Evolutionary conservation across 2,113 vertebrate species (phyloP).

Genomic region (Myiozetetes cayanensis): DNA sequence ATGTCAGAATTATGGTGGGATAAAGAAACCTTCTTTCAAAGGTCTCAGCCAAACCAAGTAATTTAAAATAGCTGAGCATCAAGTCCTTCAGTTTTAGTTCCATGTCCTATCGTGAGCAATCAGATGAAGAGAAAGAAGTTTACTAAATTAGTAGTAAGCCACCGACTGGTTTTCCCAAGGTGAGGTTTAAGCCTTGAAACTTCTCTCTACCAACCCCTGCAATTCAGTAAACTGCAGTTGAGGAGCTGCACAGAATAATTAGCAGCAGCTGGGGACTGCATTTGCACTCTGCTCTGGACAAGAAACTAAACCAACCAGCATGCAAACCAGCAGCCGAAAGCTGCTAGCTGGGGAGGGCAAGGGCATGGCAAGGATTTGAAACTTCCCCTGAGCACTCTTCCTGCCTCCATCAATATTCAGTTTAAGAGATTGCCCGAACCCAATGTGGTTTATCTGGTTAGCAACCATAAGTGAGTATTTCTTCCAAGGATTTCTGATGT

Average conservation of each 20-base stretch:
- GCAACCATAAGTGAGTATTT: neutral
- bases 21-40: neutral
- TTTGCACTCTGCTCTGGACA: neutral
- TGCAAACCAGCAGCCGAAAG: accelerated
- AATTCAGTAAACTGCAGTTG: neutral
- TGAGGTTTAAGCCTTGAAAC: neutral
- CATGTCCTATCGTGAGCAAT: neutral
- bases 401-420: neutral
- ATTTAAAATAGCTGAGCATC: slow-evolving; percentile 9
- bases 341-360: neutral
- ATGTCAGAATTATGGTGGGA: neutral
- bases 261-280: neutral
- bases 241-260: neutral
- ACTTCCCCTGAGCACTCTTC: neutral
- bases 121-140: neutral
- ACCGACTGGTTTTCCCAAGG: neutral
- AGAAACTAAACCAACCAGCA: neutral
- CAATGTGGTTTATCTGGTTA: neutral
- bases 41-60: neutral
- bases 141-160: neutral
- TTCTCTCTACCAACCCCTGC: neutral
- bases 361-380: neutral
- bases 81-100: neutral
- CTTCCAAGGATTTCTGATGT: neutral
- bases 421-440: neutral